phyloP scores from a whole-genome alignment of 1,140 invertebrate genomes.

The Drosophila elegans region DNA sequence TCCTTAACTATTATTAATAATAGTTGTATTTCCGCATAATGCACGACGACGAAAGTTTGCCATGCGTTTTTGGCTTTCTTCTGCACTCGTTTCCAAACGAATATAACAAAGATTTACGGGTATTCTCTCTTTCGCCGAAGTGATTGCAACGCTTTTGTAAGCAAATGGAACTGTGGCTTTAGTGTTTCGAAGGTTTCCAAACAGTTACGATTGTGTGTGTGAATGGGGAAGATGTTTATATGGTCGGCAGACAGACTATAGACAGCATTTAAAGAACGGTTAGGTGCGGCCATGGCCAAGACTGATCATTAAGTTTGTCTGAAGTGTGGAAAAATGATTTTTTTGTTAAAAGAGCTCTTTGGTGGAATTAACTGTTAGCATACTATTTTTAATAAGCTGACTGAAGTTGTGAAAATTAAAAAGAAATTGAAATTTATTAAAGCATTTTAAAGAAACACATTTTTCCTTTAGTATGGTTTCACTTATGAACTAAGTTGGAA shows the following conservation, averaged over 20 bases:
- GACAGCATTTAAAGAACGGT: conserved; percentile 14
- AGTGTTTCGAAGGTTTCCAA: background rate
- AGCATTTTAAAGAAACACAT: too few relatives aligned
- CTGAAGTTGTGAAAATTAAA: background rate
- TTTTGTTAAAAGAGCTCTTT: background rate
- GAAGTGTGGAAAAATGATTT: conserved; percentile 9
- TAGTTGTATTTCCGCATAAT: conserved; percentile 72
- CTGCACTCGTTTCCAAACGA: conserved; percentile 28
- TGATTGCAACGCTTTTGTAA: conserved; percentile 78
- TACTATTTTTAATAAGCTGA: background rate
- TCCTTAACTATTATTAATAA: conserved; percentile 71
- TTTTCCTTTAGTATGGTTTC: background rate
- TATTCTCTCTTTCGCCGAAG: conserved; percentile 48
- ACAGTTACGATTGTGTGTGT: conserved; percentile 3
- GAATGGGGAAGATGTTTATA: conserved; percentile 1
- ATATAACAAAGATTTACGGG: conserved; percentile 55
- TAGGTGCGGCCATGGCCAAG: conserved; percentile 8
- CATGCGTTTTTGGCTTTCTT: conserved; percentile 65
- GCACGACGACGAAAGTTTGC: conserved; percentile 74
- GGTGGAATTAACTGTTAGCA: background rate
- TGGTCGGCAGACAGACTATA: conserved; percentile 8
- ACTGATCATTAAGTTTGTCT: conserved; percentile 17
- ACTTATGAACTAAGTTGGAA: too few relatives aligned
- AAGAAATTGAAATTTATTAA: background rate
- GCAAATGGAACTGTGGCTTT: conserved; percentile 66